Evolutionary conservation across 2,797 vertebrate species (phyloP).

Genomic region (Microctenopoma steveboyesi): DNA sequence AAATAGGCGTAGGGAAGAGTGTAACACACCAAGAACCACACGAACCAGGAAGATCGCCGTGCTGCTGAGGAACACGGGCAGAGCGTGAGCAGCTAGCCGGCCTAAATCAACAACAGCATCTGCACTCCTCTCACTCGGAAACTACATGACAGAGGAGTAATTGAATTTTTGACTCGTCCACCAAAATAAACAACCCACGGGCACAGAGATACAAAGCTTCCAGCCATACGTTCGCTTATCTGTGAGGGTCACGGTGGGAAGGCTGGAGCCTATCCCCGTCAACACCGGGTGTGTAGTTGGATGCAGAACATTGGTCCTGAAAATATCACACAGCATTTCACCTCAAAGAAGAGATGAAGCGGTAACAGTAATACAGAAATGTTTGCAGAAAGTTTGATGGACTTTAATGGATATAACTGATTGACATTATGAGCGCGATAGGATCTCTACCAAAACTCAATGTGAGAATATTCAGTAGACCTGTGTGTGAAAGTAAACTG

Average conservation of each 20-base stretch:
- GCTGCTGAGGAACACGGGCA: background rate
- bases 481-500: no score
- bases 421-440: no score
- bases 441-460: no score
- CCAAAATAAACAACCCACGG: constrained; percentile 51
- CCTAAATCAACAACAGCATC: constrained; percentile 9
- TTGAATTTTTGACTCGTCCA: constrained; percentile 51
- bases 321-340: constrained; percentile 7
- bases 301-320: constrained; percentile 3
- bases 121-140: constrained; percentile 27
- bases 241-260: no score
- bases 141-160: constrained; percentile 57
- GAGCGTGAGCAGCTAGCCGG: background rate
- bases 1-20: background rate
- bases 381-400: no score
- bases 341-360: background rate
- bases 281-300: no score
- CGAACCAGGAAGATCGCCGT: background rate
- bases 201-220: constrained; percentile 13
- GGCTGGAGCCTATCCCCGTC: no score
- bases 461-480: no score
- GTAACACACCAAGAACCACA: background rate
- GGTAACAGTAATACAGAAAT: background rate
- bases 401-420: no score
- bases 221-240: background rate